Percentiles rank a stretch among this genome's conserved stretches.
phyloP scores from a whole-genome alignment of 2,797 vertebrate species.

The Sebastolobus altivelis region DNA sequence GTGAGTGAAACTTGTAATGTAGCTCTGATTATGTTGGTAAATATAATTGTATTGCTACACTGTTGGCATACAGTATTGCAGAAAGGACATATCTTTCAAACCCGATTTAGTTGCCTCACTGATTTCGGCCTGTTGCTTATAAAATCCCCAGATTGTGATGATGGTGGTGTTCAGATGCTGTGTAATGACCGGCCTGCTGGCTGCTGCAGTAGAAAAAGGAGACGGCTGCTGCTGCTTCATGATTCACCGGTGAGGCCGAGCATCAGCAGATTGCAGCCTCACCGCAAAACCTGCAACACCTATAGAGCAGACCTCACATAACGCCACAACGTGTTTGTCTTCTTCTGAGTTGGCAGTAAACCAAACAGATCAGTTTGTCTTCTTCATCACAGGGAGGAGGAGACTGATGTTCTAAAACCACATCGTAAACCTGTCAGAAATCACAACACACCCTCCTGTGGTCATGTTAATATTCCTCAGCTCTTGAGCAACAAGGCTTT shows the following conservation, averaged over 20 bases:
- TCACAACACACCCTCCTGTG: background rate
- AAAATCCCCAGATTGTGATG: background rate
- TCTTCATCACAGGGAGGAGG: background rate
- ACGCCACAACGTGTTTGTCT: background rate
- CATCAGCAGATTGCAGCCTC: slow-evolving; percentile 59
- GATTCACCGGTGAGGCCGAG: slow-evolving; percentile 39
- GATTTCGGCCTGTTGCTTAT: background rate
- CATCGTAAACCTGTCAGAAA: background rate
- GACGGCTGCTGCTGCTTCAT: slow-evolving; percentile 36
- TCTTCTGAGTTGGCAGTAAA: background rate
- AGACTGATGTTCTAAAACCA: background rate
- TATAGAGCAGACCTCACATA: background rate
- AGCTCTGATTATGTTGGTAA: background rate
- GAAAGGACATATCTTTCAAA: background rate
- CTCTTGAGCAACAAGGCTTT: background rate
- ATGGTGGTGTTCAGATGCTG: slow-evolving; percentile 12
- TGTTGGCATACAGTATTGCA: background rate
- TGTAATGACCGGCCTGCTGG: slow-evolving; percentile 2
- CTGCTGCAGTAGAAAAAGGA: slow-evolving; percentile 1
- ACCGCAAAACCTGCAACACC: background rate
- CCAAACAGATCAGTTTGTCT: background rate
- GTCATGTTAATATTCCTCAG: background rate
- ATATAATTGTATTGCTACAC: background rate
- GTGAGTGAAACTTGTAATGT: background rate
- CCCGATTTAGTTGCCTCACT: background rate